phyloP scores from a whole-genome alignment of 2,113 vertebrate species.

The Podocnemis expansa region DNA sequence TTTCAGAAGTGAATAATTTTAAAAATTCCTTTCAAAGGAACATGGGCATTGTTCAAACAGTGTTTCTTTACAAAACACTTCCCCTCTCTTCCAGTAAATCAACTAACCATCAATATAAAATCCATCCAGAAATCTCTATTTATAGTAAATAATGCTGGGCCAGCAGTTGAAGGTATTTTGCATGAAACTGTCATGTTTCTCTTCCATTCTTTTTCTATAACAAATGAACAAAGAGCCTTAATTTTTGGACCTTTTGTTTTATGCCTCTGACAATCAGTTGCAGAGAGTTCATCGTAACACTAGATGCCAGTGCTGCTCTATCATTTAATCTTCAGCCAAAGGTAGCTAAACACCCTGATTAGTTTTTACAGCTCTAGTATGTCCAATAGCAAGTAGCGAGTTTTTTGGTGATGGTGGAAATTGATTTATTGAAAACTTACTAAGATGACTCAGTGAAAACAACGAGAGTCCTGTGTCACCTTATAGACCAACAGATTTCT shows the following conservation, averaged over 20 bases:
- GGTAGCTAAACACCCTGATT: neutral
- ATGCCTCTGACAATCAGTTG: neutral
- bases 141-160: neutral
- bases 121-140: neutral
- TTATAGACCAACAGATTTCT: too few relatives aligned
- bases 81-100: neutral
- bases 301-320: constrained; percentile 53
- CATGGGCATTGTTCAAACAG: neutral
- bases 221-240: fast-evolving
- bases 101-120: neutral
- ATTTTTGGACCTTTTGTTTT: neutral
- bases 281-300: neutral
- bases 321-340: fast-evolving
- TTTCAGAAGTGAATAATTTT: neutral
- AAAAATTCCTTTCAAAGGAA: neutral
- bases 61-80: neutral
- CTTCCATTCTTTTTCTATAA: neutral
- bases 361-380: neutral
- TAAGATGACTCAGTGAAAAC: neutral
- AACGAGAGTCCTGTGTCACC: too few relatives aligned
- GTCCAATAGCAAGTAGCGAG: neutral
- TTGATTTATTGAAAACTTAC: neutral
- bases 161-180: fast-evolving
- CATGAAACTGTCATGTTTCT: fast-evolving
- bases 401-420: neutral